These are phyloP conservation scores for Pelobates fuscus DNA, from an alignment of 2,113 vertebrate genomes.

Conservation along the genomic window DNA sequence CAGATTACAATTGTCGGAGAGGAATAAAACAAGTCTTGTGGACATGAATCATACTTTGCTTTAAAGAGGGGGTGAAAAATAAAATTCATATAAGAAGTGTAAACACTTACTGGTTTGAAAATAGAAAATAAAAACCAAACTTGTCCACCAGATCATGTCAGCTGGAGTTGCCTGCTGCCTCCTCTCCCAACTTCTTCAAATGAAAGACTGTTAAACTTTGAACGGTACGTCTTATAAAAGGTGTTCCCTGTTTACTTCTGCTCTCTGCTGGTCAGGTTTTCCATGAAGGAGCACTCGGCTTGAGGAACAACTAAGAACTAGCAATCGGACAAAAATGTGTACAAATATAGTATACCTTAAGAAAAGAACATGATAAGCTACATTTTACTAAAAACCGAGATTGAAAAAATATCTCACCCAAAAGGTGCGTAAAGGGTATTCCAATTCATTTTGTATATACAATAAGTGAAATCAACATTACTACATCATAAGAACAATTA, in stretches of 20 bases:
- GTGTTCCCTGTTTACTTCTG: conserved; percentile 21
- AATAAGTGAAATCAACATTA: too few species aligned
- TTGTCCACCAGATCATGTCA: conserved; percentile 35
- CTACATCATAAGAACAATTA: too few species aligned
- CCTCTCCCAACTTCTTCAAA: conserved; percentile 22
- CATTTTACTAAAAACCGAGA: too few species aligned
- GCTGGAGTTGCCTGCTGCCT: background rate
- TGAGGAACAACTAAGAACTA: conserved; percentile 28
- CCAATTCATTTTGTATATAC: too few species aligned
- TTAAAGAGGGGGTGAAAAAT: too few species aligned
- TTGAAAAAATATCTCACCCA: too few species aligned
- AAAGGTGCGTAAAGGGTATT: too few species aligned
- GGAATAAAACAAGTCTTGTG: too few species aligned
- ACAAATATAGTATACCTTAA: background rate
- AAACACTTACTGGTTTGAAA: conserved; percentile 29
- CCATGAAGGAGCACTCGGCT: conserved; percentile 14
- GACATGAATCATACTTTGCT: too few species aligned
- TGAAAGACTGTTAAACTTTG: conserved; percentile 7
- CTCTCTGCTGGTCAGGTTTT: conserved; percentile 40
- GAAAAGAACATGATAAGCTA: too few species aligned
- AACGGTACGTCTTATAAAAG: conserved; percentile 18
- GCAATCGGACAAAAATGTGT: background rate
- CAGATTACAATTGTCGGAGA: too few species aligned
- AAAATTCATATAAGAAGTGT: background rate
- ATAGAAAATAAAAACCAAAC: conserved; percentile 26